Base-by-base conservation (phyloP, 2,113 vertebrate species). In the Cisticola juncidis region DNA sequence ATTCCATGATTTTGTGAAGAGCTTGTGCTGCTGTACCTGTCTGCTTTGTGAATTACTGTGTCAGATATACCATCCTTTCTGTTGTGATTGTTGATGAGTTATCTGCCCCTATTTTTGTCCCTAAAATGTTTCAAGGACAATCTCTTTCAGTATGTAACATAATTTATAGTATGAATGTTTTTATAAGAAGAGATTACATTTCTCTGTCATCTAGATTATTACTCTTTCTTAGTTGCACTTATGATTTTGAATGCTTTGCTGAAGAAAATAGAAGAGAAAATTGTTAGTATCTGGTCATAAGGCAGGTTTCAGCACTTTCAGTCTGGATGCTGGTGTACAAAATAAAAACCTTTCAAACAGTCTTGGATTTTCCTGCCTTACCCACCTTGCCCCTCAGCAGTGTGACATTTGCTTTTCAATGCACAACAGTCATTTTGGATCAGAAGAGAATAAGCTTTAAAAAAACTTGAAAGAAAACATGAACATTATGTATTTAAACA, bases 381-480 rank as follows among this genome's bases (percentile, higher is more conserved):
- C 5, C 3, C 1, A 11, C 8, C 4, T 54, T n/a, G 3, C 6
- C 14, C 1, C 5, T 47, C n/a, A 48, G 21, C 45, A 50, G 23
- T 17, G 21, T 31, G 8, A 19, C 11, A 38, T 78, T 79, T 61
- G 5, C 4, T 86, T 86, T 93, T 80, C 28, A 3, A 6, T 71
- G 31, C 24, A 26, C 5, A 64, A 11, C 6, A 72, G 20, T 54
- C 0, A 23, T 80, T 80, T 50, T 69, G 58, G 13, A 50, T 33
- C 9, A 50, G 18, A 80, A 76, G 20, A 68, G 12, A 61, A 45
- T 35, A 48, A 23, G 17, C 23, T 78, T 91, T 38, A n/a, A 42
- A 29, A 74, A 48, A 64, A 14, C 9, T 14, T 40, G 29, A 33
- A 36, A 50, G 20, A 57, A 48, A 50, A 18, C 12, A 24, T 24